A percentile compares a stretch with the other conserved stretches of the same genome.
phyloP scores from a whole-genome alignment of 2,797 vertebrate genomes.

The Spinibarbus caldwelli region DNA sequence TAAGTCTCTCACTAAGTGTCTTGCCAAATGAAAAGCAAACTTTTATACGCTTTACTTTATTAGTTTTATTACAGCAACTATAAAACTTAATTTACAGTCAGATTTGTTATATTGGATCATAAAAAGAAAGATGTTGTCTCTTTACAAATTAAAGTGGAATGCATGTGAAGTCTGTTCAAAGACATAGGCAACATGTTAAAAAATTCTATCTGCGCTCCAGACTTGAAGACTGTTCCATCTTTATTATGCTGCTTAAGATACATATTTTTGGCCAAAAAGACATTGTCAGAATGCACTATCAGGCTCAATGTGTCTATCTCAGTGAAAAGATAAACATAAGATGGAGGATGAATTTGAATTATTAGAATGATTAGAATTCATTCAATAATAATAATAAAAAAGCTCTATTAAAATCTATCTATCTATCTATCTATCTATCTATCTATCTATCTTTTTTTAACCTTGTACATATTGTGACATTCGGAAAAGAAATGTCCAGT shows the following conservation, averaged over 20 bases:
- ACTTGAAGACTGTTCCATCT: not conserved
- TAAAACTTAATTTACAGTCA: not conserved
- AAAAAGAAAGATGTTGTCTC: not conserved
- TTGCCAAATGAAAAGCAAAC: not conserved
- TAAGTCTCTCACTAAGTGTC: not conserved
- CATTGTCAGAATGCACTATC: not conserved
- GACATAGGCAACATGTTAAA: not conserved
- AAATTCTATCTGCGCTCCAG: not conserved
- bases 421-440: no score
- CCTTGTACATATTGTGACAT: not conserved
- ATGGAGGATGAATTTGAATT: not conserved
- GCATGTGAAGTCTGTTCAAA: not conserved
- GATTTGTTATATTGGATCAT: not conserved
- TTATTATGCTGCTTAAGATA: not conserved
- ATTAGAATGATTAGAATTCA: no score
- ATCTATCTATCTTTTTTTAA: not conserved
- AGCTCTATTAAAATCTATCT: no score
- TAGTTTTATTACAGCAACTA: not conserved
- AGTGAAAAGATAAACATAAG: not conserved
- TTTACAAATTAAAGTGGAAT: slow-evolving; percentile 4
- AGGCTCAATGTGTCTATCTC: not conserved
- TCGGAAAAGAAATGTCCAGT: not conserved
- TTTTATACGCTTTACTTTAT: not conserved
- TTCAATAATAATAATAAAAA: not conserved
- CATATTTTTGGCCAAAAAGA: not conserved